Evolutionary conservation across 2,113 vertebrate species (phyloP), one percentile per base, ranked within the genome.

Genomic region (Apaloderma vittatum): DNA sequence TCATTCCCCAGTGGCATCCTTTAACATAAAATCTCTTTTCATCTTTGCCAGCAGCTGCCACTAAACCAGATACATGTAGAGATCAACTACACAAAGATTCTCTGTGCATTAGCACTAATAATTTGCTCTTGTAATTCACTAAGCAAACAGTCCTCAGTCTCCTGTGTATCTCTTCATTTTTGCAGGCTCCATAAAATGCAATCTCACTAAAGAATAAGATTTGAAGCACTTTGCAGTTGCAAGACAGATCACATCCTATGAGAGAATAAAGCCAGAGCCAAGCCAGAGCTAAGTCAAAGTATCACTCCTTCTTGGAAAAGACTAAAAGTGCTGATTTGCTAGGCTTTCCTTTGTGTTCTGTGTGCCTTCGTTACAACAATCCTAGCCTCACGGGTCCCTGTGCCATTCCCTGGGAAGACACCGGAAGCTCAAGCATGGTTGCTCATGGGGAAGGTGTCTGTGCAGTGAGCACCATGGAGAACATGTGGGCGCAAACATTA

Each of bases 351-450:
- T 24, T 62, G 7, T 49, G 16, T 59, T 34, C 12, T 58, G 6
- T 40, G 6, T 80, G 34, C 21, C 24, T 67, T 76, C 1, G 0
- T 8, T 48, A 1, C 9, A 65, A 29, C 13, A 65, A 3, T 22
- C 24, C 8, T 34, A 58, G 32, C 13, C 23, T 58, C 12, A 8
- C 4, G 3, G 5, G 6, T 71, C 17, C 21, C 36, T 22, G 29
- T 63, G 26, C 11, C 6, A 1, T n/a, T 68, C 6, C 15, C 34
- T 29, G 49, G 23, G n/a, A 32, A 52, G 40, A 59, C 11, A 63
- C 32, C 48, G 17, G 29, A 62, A 79, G 27, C 1, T 68, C 15
- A 27, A 22, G 15, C 0, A 0, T 9, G 12, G 9, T 21, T 29
- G 6, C 30, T 58, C 11, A 4, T 9, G 5, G 11, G 22, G 37